These are phyloP conservation scores for Abrostola triplasia DNA, from an alignment of 2,888 invertebrate genomes.

Conservation along the genomic window DNA sequence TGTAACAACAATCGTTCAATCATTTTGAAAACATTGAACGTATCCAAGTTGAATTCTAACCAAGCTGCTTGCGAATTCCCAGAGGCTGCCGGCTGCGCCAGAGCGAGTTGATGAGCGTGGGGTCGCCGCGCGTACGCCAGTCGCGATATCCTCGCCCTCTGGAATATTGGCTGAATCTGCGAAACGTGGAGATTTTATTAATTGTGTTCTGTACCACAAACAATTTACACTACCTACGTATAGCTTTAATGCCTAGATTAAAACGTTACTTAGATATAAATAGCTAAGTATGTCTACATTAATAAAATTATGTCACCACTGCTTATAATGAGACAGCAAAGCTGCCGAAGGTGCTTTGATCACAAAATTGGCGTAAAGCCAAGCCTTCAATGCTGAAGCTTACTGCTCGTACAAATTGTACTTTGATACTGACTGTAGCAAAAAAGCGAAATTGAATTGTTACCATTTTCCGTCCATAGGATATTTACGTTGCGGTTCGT, in stretches of 20 bases:
- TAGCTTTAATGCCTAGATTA: constrained; percentile 56
- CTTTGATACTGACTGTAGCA: constrained; percentile 79
- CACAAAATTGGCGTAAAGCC: constrained; percentile 80
- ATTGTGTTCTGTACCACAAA: constrained; percentile 27
- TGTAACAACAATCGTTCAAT: constrained; percentile 3
- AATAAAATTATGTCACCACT: constrained; percentile 71
- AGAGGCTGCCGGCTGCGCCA: constrained; percentile 93
- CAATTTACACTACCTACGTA: constrained; percentile 53
- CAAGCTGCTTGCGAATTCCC: constrained; percentile 90
- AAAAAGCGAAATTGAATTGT: constrained; percentile 88
- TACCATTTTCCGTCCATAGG: constrained; percentile 83
- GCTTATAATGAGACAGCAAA: constrained; percentile 77
- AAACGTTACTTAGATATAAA: constrained; percentile 52
- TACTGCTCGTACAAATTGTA: constrained; percentile 75
- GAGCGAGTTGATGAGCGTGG: constrained; percentile 91
- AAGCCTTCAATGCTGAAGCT: constrained; percentile 81
- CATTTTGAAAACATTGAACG: constrained; percentile 19
- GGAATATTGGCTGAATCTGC: constrained; percentile 89
- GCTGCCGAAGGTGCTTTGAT: constrained; percentile 77
- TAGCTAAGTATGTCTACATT: constrained; percentile 70
- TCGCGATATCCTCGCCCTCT: constrained; percentile 91
- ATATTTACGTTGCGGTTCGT: constrained; percentile 79
- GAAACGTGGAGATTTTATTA: constrained; percentile 68
- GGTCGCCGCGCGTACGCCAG: constrained; percentile 91
- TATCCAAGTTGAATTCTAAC: constrained; percentile 70